Base-by-base conservation (phyloP, 2,888 invertebrate species). In the Priocnemis perturbator region DNA sequence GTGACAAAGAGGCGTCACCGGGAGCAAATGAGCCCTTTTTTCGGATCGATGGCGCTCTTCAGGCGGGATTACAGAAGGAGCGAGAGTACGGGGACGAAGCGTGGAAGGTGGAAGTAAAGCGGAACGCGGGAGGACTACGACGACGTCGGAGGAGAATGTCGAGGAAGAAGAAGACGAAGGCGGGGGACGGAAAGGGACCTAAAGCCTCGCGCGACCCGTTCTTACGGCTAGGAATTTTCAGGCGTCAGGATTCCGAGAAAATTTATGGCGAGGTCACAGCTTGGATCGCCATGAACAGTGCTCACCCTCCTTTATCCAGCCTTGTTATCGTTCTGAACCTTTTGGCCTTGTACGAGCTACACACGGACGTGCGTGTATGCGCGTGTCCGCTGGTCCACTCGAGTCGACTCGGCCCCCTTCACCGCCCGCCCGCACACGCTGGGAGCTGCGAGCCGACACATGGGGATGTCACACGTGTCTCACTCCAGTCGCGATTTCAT, bases 231-330 rank as follows among this genome's bases (percentile, higher is more conserved):
- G 71, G 79, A 83, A 83, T 82, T 82, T 82, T 82, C 79, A 79
- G 79, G 74, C 76, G 79, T 83, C 81, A 81, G 78, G 71, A 76
- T 75, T 73, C 69, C 70, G 72, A 67, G 75, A 67, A 83, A 86
- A 86, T 86, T 86, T 86, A 86, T 85, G 76, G 81, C 75, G 69
- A 69, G 85, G 86, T 86, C 85, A 83, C 85, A 85, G 85, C 83
- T 85, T 86, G 85, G 83, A 83, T 83, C 82, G 84, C 79, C 82
- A 81, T 83, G 82, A 84, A 81, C 79, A 76, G 77, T 81, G 79
- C 80, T 80, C 76, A 74, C 68, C 74, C 80, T 73, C 78, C 80
- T 76, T 80, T 81, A 81, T 80, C 76, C 73, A 59, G 66, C 69
- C 77, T 81, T 80, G 81, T 81, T 81, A 83, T 81, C 79, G 81